These are phyloP conservation scores for Amphimedon queenslandica DNA, from an alignment of 37 sponge, comb jelly and placozoan genomes.

Conservation along the genomic window DNA sequence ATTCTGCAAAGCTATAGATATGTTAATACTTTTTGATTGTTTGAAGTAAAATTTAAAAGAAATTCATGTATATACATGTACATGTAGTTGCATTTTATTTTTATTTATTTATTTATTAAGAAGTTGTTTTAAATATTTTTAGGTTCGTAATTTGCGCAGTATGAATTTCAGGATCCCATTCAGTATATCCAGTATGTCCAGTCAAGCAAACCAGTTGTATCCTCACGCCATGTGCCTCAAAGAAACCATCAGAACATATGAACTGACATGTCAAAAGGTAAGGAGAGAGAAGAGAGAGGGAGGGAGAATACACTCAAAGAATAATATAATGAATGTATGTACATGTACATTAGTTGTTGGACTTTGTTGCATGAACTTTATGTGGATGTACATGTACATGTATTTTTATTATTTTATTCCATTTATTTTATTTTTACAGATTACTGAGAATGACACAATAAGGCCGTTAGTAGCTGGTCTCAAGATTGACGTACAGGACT, in stretches of 20 bases:
- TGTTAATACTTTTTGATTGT: not conserved
- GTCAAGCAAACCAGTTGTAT: conserved; percentile 94
- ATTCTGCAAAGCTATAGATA: not conserved
- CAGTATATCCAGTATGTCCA: conserved; percentile 84
- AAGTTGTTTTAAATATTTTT: not conserved
- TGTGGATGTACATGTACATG: not conserved
- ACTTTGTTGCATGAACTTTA: not conserved
- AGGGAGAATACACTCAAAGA: no score
- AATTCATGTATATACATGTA: no score
- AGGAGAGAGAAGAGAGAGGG: not conserved
- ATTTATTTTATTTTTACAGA: conserved; percentile 20
- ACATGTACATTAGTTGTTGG: not conserved
- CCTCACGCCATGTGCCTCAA: conserved; percentile 97
- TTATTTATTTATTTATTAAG: not conserved
- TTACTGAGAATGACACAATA: conserved; percentile 32
- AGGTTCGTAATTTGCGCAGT: conserved; percentile 86
- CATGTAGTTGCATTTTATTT: not conserved
- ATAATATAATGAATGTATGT: not conserved
- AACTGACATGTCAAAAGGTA: conserved; percentile 91
- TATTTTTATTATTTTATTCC: not conserved
- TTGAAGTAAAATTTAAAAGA: not conserved
- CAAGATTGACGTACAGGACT: conserved; percentile 77
- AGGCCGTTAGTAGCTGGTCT: conserved; percentile 67
- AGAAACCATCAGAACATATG: conserved; percentile 92
- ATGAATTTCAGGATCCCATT: conserved; percentile 89